Evolutionary conservation across 2,113 vertebrate species (phyloP), one percentile per base, ranked within the genome.

Genomic region (Ageneiosus marmoratus): DNA sequence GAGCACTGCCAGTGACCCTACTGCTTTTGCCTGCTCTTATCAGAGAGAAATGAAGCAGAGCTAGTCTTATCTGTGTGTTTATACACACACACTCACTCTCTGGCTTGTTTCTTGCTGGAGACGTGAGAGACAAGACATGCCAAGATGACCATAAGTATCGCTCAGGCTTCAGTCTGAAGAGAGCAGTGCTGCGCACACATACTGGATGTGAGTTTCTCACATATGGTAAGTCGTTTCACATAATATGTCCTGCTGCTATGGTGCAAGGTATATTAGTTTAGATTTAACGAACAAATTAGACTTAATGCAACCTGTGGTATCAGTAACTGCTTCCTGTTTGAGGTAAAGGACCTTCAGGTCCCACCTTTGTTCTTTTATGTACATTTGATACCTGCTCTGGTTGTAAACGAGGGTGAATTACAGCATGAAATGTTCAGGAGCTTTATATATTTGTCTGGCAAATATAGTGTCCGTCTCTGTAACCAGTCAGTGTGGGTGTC

Each of bases 61-160:
- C 65, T 69, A 79, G 55, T 87, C 89, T 93, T 94, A 95, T 95
- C 94, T 92, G 85, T 80, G 77, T 94, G 93, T 95, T 94, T 94
- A 94, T 84, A 82, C 82, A 89, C 85, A 89, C 86, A 78, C 77
- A 72, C 80, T 79, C 29, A 13, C 75, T 79, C 67, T 79, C 67
- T 82, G 67, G 74, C 83, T 80, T 69, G 67, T 79, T 70, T 70
- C 50, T 77, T 48, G 62, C 69, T 86, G 84, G 46, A 63, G 86
- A 84, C 73, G 60, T 60, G 79, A 86, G 73, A 80, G 82, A 88
- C 79, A 67, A 72, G 90, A 87, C 88, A 91, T 86, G 84, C 86
- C 85, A 89, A 86, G 87, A 81, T 79, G 89, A 91, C 82, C 84
- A 85, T 85, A 89, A 90, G 86, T 63, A 27, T 84, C 73, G 82